Percentiles rank a stretch among this genome's conserved stretches.
phyloP scores from a whole-genome alignment of 37 sponge, comb jelly and placozoan genomes.

The Trichoplax adhaerens region DNA sequence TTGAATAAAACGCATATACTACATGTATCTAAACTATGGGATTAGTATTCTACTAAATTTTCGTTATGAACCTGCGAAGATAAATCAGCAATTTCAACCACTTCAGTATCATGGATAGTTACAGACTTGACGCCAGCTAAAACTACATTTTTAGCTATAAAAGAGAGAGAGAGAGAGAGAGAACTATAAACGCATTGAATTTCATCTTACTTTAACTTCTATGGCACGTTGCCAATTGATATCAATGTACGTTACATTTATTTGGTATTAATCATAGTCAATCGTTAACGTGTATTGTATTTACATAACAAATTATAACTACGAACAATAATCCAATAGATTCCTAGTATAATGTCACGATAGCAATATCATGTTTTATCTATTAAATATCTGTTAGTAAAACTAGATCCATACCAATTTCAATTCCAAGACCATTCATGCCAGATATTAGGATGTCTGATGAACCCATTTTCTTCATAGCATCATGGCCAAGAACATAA shows the following conservation, averaged over 20 bases:
- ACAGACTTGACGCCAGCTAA: slow-evolving; percentile 88
- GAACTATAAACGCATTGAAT: background rate
- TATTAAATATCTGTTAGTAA: no score
- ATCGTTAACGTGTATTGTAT: no score
- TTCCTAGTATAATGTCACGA: no score
- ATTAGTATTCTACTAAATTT: background rate
- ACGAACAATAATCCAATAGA: no score
- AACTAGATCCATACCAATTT: slow-evolving; percentile 30
- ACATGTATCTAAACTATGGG: no score
- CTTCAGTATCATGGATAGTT: slow-evolving; percentile 66
- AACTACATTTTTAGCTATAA: slow-evolving; percentile 74
- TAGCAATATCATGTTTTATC: no score
- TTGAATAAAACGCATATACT: no score
- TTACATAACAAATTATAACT: no score
- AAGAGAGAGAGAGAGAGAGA: background rate
- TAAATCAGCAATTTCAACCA: slow-evolving; percentile 42
- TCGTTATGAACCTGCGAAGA: slow-evolving; percentile 63
- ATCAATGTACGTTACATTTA: no score
- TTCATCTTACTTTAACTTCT: no score
- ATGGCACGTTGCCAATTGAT: no score
- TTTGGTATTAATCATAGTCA: no score
- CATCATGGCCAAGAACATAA: slow-evolving; percentile 93
- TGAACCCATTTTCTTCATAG: slow-evolving; percentile 73
- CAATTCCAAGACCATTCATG: slow-evolving; percentile 88
- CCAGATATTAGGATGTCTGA: slow-evolving; percentile 87